These are phyloP conservation scores for Uropetala carovei DNA, from an alignment of 2,888 invertebrate genomes.

Conservation along the genomic window DNA sequence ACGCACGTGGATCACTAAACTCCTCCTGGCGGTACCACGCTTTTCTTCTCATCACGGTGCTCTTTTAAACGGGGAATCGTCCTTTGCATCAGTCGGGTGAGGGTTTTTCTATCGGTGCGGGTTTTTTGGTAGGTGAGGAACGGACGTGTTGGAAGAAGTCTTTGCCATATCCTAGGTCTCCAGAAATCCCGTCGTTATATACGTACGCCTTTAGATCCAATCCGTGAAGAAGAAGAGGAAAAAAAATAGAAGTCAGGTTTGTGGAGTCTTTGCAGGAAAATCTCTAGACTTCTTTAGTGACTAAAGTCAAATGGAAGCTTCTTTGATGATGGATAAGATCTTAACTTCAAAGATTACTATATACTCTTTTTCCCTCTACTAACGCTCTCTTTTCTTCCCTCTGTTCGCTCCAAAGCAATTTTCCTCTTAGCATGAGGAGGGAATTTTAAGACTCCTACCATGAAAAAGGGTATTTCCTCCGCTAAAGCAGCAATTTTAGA, in stretches of 20 bases:
- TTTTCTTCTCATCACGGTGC: not conserved
- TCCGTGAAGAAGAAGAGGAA: not conserved
- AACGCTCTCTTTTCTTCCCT: not conserved
- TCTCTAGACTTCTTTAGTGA: conserved; percentile 24
- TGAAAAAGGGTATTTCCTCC: no score
- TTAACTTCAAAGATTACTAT: conserved; percentile 22
- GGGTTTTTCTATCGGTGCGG: not conserved
- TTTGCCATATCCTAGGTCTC: not conserved
- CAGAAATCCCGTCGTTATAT: not conserved
- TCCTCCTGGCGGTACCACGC: no score
- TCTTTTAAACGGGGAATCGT: not conserved
- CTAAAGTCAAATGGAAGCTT: not conserved
- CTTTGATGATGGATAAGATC: not conserved
- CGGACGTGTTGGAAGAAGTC: not conserved
- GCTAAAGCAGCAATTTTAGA: no score
- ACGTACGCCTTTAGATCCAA: not conserved
- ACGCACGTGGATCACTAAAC: no score
- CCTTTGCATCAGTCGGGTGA: not conserved
- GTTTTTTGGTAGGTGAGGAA: not conserved
- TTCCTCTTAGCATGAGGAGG: not conserved
- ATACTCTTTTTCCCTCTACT: not conserved
- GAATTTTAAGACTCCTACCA: no score
- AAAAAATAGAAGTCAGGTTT: not conserved
- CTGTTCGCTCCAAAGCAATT: not conserved
- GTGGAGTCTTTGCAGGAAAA: not conserved